Conservation (phyloP, 2,113 vertebrate species). For the Cottus gobio region DNA sequence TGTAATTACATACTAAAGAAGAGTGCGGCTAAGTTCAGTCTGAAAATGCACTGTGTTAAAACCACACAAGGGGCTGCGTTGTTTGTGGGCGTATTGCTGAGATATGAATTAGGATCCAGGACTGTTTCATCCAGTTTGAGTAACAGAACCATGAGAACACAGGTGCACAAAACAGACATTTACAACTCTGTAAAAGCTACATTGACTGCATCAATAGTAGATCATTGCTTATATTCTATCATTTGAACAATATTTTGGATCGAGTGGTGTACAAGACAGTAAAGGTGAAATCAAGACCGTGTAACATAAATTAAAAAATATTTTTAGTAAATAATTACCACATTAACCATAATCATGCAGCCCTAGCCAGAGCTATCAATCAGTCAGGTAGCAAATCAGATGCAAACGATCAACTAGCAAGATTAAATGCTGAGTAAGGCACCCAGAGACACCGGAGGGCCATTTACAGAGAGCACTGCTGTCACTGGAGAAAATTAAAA, state of each 20-base stretch:
- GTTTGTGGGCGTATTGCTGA: not conserved
- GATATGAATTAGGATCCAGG: not conserved
- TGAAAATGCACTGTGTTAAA: not conserved
- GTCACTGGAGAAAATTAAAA: slow-evolving; percentile 35
- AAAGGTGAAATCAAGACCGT: not conserved
- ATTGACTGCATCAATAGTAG: too few relatives aligned
- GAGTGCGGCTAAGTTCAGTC: not conserved
- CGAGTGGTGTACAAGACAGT: not conserved
- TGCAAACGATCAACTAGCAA: slow-evolving; percentile 13
- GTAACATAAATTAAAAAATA: too few relatives aligned
- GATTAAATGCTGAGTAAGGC: slow-evolving; percentile 37
- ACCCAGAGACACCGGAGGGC: slow-evolving; percentile 14
- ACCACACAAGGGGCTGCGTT: not conserved
- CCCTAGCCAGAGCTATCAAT: not conserved
- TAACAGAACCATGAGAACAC: not conserved
- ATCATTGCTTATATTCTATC: too few relatives aligned
- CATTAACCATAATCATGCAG: slow-evolving; percentile 25
- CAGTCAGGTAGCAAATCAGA: slow-evolving; percentile 13
- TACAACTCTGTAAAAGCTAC: too few relatives aligned
- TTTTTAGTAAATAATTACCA: slow-evolving; percentile 1
- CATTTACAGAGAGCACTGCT: slow-evolving; percentile 55
- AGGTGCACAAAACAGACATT: not conserved
- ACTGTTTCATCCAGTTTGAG: not conserved
- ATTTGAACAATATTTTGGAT: not conserved
- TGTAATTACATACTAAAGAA: not conserved